Evolutionary conservation across 2,888 invertebrate species (phyloP), one percentile per base, ranked within the genome.

Genomic region (Maniola hyperantus): DNA sequence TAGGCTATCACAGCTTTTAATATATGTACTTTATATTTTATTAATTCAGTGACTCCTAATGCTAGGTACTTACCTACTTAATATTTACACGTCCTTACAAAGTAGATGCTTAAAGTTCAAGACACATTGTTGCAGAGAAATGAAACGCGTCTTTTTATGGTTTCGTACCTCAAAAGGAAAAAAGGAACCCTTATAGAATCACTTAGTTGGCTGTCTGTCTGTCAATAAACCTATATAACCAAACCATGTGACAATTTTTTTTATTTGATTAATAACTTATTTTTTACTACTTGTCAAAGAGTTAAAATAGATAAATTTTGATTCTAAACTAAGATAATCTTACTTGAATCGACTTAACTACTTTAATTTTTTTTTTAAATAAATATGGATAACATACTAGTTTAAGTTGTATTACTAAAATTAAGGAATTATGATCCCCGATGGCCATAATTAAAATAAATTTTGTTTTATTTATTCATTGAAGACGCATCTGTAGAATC

Each of bases 11-110:
- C n/a, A n/a, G n/a, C n/a, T n/a, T n/a, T n/a, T n/a, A n/a, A n/a
- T n/a, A n/a, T n/a, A 26, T 26, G 26, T 10, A 53, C 2, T 26
- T 8, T 26, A 33, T 36, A 54, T 34, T 34, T 36, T 36, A 15
- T 34, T n/a, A 54, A 36, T 54, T 54, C 54, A 54, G 15, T 54
- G 15, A 15, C 54, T 34, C n/a, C 15, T 39, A 55, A 18, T 10
- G 10, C 36, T 15, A 34, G n/a, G 39, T 39, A 39, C 39, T 10
- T 39, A 36, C 36, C 36, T 36, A 36, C 10, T 36, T 34, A 34
- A 54, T 54, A 54, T 36, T 55, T 36, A 18, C 34, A 54, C 34
- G n/a, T n/a, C 10, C 15, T 15, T 54, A 34, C 5, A 15, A 36
- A 15, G 36, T 15, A 33, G 26, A 13, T 26, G 10, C 20, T 20